Percentiles rank a stretch among this genome's conserved stretches.
Conservation (phyloP, 2,113 vertebrate genomes). For the Tretioscincus oriximinensis region DNA sequence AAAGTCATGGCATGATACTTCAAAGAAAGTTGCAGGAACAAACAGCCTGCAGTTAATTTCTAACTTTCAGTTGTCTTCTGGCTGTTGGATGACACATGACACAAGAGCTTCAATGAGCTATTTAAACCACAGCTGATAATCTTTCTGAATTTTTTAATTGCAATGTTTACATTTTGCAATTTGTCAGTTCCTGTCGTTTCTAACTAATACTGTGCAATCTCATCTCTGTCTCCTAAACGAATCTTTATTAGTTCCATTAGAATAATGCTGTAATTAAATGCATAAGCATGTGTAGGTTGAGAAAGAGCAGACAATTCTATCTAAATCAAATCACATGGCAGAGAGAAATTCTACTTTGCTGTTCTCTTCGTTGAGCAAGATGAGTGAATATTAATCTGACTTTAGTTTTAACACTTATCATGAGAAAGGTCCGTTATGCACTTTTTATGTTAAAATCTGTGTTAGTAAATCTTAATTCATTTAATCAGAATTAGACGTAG, state of each 20-base stretch:
- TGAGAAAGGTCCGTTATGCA: no score
- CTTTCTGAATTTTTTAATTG: slow-evolving; percentile 51
- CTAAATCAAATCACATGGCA: slow-evolving; percentile 48
- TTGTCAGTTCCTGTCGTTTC: slow-evolving; percentile 59
- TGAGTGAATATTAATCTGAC: slow-evolving; percentile 33
- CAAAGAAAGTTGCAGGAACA: slow-evolving; percentile 59
- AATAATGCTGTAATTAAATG: slow-evolving; percentile 65
- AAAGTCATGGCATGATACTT: slow-evolving; percentile 51
- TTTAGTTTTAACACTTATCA: slow-evolving; percentile 54
- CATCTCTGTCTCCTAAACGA: slow-evolving; percentile 66
- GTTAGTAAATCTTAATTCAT: no score
- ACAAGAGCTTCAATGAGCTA: neutral
- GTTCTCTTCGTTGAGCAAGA: slow-evolving; percentile 53
- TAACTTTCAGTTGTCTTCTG: slow-evolving; percentile 58
- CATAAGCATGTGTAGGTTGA: slow-evolving; percentile 45
- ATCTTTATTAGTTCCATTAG: slow-evolving; percentile 66
- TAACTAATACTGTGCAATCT: slow-evolving; percentile 65
- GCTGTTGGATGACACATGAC: slow-evolving; percentile 49
- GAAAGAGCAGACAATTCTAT: slow-evolving; percentile 54
- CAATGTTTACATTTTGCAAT: slow-evolving; percentile 57
- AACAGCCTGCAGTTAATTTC: slow-evolving; percentile 65
- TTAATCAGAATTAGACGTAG: no score
- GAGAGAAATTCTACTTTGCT: slow-evolving; percentile 60
- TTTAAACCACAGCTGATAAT: slow-evolving; percentile 40
- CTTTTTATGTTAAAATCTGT: no score